A percentile compares a stretch with the other conserved stretches of the same genome.
Conservation (phyloP, 2,113 vertebrate genomes). For the Cyanoramphus novaezelandiae region DNA sequence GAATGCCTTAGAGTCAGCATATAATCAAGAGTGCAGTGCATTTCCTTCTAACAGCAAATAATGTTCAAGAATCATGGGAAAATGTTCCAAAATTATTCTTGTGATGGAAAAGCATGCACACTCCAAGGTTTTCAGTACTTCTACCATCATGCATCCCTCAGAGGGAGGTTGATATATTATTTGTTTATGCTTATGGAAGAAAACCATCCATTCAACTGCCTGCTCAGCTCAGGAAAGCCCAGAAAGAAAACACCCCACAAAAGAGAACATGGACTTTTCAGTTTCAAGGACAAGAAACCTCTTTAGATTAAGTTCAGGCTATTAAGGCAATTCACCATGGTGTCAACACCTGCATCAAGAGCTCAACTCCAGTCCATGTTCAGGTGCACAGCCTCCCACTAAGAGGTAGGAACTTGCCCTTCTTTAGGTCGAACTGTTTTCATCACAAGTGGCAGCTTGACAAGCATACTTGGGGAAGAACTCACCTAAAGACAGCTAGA, state of each 20-base stretch:
- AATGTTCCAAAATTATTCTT: not conserved
- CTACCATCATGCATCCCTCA: not conserved
- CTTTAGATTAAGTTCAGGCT: not conserved
- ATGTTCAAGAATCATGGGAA: not conserved
- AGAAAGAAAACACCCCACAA: not conserved
- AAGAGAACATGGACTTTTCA: not conserved
- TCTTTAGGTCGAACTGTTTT: not conserved
- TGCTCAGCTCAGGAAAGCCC: not conserved
- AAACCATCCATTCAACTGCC: not conserved
- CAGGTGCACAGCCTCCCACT: not conserved
- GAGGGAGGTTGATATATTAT: not conserved
- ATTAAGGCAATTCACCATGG: not conserved
- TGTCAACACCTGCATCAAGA: not conserved
- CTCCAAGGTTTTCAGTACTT: not conserved
- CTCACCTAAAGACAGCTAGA: not conserved
- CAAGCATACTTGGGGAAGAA: not conserved
- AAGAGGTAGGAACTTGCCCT: not conserved
- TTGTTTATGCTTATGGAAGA: not conserved
- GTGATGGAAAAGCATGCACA: not conserved
- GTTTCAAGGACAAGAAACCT: not conserved
- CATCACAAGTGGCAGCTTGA: not conserved
- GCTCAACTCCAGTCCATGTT: not conserved
- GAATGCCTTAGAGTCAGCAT: not conserved
- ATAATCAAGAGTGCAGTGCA: not conserved
- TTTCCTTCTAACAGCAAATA: not conserved